A percentile compares a stretch with the other conserved stretches of the same genome.
Conservation (phyloP, 2,888 invertebrate genomes). For the Ophion obscuratus region DNA sequence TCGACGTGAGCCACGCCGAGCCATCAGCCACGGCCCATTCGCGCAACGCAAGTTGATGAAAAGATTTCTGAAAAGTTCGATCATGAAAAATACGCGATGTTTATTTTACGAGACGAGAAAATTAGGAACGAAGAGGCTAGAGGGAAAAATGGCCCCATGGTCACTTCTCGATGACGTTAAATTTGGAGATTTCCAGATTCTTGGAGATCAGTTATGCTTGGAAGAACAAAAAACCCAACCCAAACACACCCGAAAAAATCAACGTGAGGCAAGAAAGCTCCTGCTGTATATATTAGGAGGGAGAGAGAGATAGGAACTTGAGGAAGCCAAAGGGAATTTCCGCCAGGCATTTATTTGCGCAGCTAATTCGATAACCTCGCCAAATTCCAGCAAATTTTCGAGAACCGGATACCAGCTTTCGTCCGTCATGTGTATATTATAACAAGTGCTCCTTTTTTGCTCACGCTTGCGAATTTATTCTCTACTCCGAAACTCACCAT, state of each 20-base stretch:
- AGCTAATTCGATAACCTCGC: conserved; percentile 59
- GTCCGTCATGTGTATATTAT: conserved; percentile 35
- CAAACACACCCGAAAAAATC: not conserved
- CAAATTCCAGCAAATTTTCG: conserved; percentile 40
- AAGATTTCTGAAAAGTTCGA: not conserved
- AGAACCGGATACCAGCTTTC: conserved; percentile 25
- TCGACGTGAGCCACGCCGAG: not conserved
- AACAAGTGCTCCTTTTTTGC: conserved; percentile 31
- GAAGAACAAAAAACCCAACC: not conserved
- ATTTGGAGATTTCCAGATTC: conserved; percentile 3
- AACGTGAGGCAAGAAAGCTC: not conserved
- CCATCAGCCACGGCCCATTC: not conserved
- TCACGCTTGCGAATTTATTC: conserved; percentile 13
- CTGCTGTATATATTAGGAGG: not conserved
- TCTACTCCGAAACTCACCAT: not conserved
- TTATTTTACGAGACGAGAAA: not conserved
- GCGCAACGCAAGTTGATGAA: not conserved
- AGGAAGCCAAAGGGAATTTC: conserved; percentile 50
- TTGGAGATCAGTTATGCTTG: conserved; percentile 20
- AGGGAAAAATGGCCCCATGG: not conserved
- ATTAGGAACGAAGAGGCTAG: not conserved
- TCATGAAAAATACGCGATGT: not conserved
- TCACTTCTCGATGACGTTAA: not conserved
- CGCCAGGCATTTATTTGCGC: conserved; percentile 56
- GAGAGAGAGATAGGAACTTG: conserved; percentile 3